Evolutionary conservation across 2,113 vertebrate genomes (phyloP), one percentile per base, ranked within the genome.

Genomic region (Clarias gariepinus): DNA sequence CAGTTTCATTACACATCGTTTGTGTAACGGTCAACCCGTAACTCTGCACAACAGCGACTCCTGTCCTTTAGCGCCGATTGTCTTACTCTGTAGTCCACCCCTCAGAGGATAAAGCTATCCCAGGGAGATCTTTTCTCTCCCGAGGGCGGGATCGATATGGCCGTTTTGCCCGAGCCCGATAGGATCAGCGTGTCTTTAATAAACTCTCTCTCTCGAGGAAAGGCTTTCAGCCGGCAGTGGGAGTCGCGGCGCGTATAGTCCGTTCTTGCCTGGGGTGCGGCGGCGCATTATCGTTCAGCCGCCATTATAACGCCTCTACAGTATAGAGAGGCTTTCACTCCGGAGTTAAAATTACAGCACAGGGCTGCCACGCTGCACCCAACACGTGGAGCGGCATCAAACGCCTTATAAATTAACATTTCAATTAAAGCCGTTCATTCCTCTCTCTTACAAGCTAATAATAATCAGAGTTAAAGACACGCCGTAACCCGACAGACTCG

Each of bases 111-210:
- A 76, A 76, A 76, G 12, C 71, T 1, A 25, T 12, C 71, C 21
- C 69, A 3, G 2, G 36, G 69, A 15, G 73, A 52, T 77, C 76
- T 79, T 87, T 88, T 86, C 87, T 90, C 90, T 90, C 85, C 78
- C 4, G 78, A 88, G 87, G 92, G 71, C 81, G 81, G 91, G 93
- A 95, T 94, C 93, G 92, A 95, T 95, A 93, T 90, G 91, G 91
- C 91, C 86, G 93, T 93, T 94, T 92, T 92, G 85, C 88, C 82
- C 61, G 61, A 90, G 74, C 83, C 89, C 91, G 93, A 93, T 93
- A 92, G 92, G 93, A 95, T 94, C 93, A 90, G 90, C 76, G 86
- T 66, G 90, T 86, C 90, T 94, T 93, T 94, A 93, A 94, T 93
- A 94, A 95, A 95, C 93, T 91, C 89, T 87, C 89, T 87, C 47